Conservation (phyloP, 1,140 invertebrate species). For the Argopecten irradians region DNA sequence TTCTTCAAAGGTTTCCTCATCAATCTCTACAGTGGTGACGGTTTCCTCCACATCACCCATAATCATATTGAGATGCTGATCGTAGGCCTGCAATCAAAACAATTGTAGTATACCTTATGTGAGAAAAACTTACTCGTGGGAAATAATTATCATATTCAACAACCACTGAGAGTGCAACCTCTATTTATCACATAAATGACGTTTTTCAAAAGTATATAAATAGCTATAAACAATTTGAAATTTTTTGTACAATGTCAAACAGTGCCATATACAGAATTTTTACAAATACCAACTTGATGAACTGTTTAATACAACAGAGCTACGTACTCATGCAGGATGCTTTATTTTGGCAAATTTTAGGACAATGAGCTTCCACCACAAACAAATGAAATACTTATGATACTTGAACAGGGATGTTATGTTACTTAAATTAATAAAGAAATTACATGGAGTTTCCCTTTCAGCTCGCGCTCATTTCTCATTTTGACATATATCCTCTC, state of each 20-base stretch:
- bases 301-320: too few relatives aligned
- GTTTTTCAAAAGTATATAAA: too few relatives aligned
- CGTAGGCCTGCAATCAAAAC: slow-evolving; percentile 88
- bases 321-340: too few relatives aligned
- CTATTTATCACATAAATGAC: too few relatives aligned
- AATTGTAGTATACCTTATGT: slow-evolving; percentile 11
- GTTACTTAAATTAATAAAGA: too few relatives aligned
- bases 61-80: slow-evolving; percentile 99
- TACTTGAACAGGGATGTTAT: background rate
- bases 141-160: too few relatives aligned
- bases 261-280: too few relatives aligned
- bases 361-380: background rate
- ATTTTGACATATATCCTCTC: slow-evolving; percentile 99
- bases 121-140: too few relatives aligned
- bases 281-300: too few relatives aligned
- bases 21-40: slow-evolving; percentile 97
- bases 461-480: slow-evolving; percentile 96
- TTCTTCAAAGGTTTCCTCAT: slow-evolving; percentile 99
- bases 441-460: slow-evolving; percentile 94
- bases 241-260: too few relatives aligned
- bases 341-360: background rate
- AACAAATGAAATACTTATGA: background rate
- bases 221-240: too few relatives aligned
- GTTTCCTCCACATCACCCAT: slow-evolving; percentile 99
- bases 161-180: too few relatives aligned